phyloP scores from a whole-genome alignment of 2,888 invertebrate species.

The Villa cingulata region DNA sequence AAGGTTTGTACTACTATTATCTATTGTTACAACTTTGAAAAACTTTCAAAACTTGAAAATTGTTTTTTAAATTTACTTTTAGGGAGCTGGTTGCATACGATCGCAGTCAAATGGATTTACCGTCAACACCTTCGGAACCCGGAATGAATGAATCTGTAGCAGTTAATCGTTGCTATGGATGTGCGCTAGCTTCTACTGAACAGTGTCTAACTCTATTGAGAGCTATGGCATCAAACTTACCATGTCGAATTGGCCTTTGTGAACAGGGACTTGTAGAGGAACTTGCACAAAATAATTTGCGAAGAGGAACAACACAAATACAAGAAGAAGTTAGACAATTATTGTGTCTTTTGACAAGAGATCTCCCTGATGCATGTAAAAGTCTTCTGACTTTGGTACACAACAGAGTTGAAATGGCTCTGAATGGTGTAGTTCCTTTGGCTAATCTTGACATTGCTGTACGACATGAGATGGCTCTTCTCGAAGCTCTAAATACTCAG shows the following conservation, averaged over 20 bases:
- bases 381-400: conserved; percentile 49
- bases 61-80: not conserved
- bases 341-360: conserved; percentile 75
- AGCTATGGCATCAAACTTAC: conserved; percentile 70
- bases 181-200: conserved; percentile 81
- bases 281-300: conserved; percentile 77
- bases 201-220: conserved; percentile 84
- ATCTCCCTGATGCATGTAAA: conserved; percentile 68
- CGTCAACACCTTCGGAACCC: conserved; percentile 18
- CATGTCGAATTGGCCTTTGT: conserved; percentile 61
- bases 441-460: conserved; percentile 62
- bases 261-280: conserved; percentile 79
- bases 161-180: conserved; percentile 67
- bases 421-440: conserved; percentile 61
- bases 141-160: conserved; percentile 19
- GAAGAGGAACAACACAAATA: conserved; percentile 70
- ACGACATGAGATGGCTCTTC: conserved; percentile 75
- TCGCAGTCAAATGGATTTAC: conserved; percentile 58
- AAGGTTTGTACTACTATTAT: conserved; percentile 43
- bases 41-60: not conserved
- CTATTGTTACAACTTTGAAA: too few species aligned
- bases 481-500: conserved; percentile 78
- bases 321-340: conserved; percentile 82
- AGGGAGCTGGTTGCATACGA: conserved; percentile 86
- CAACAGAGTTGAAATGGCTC: conserved; percentile 67